Percentiles rank a stretch among this genome's conserved stretches.
Evolutionary conservation across 2,797 vertebrate species (phyloP).

Genomic region (Sternotherus odoratus): DNA sequence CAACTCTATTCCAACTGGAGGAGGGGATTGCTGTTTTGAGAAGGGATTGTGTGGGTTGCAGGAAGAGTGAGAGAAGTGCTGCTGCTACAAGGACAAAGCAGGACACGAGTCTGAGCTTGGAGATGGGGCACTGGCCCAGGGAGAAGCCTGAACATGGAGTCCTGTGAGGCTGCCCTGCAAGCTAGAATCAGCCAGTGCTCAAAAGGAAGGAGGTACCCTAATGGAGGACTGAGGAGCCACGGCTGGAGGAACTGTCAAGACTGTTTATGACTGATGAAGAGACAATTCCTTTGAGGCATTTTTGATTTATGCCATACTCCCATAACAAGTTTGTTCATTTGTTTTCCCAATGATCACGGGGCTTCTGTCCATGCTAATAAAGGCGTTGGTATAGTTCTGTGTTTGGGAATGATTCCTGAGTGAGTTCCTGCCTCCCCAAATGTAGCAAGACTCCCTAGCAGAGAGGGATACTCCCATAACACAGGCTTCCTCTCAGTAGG

Average conservation of each 20-base stretch:
- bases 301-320: neutral
- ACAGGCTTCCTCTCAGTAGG: neutral
- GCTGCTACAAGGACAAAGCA: no score
- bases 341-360: neutral
- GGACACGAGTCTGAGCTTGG: no score
- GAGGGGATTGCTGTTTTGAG: neutral
- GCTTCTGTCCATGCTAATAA: neutral
- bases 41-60: neutral
- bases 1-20: neutral
- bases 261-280: neutral
- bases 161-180: accelerated
- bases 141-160: neutral
- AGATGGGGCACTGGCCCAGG: no score
- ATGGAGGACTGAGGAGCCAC: neutral
- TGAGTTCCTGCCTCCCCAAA: neutral
- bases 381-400: neutral
- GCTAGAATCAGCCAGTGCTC: neutral
- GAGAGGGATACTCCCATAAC: neutral
- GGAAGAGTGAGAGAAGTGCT: neutral
- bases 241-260: neutral
- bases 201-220: neutral
- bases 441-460: neutral
- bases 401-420: neutral
- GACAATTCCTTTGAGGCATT: neutral
- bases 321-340: neutral